phyloP scores from a whole-genome alignment of 2,888 invertebrate species.

The Rhamnusium bicolor region DNA sequence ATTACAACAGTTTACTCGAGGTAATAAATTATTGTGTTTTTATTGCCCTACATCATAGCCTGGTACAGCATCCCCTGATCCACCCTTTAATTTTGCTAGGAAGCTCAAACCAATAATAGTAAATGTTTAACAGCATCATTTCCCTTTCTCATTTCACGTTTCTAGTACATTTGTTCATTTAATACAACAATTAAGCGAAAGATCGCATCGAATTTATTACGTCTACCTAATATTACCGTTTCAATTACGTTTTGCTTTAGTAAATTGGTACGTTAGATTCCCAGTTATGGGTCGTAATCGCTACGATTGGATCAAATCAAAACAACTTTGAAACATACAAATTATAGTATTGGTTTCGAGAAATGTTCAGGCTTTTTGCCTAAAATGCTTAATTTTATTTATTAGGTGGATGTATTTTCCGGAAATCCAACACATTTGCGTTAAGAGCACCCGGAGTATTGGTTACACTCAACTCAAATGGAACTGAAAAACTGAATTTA shows the following conservation, averaged over 20 bases:
- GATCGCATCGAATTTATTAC: conserved; percentile 54
- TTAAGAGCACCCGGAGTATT: not conserved
- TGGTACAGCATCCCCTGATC: conserved; percentile 9
- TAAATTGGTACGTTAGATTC: conserved; percentile 53
- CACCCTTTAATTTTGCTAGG: conserved; percentile 36
- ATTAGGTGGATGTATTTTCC: not conserved
- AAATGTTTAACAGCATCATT: conserved; percentile 58
- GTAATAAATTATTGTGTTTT: not conserved
- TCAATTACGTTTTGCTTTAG: conserved; percentile 51
- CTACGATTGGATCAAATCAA: conserved; percentile 47
- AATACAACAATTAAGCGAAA: conserved; percentile 59
- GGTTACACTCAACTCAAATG: not conserved
- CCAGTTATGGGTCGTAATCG: conserved; percentile 48
- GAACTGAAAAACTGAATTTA: not conserved
- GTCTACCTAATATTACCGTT: conserved; percentile 46
- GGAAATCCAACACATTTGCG: not conserved
- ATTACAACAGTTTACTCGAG: not conserved
- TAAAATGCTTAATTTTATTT: conserved; percentile 14
- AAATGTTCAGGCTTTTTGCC: not conserved
- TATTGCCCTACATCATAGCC: not conserved
- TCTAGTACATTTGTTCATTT: conserved; percentile 57
- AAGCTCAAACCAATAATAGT: conserved; percentile 56
- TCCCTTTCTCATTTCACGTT: conserved; percentile 54
- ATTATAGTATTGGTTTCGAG: conserved; percentile 20
- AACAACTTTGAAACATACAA: conserved; percentile 27